These are phyloP conservation scores for Lamproptera curius DNA, from an alignment of 2,888 invertebrate species.

Conservation along the genomic window DNA sequence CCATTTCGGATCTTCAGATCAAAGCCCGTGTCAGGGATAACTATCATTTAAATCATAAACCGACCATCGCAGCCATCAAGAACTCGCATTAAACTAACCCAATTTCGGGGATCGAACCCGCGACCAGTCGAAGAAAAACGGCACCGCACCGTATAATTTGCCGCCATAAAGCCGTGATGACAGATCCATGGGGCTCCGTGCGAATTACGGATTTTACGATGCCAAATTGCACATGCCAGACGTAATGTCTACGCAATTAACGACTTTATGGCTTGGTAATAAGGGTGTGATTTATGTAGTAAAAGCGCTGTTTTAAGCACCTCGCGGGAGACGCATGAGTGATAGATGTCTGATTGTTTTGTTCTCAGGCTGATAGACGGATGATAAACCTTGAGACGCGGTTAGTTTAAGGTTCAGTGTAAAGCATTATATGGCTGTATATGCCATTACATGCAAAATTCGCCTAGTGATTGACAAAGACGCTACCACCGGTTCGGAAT, in stretches of 20 bases:
- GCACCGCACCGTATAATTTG: slow-evolving; percentile 40
- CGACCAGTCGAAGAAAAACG: slow-evolving; percentile 17
- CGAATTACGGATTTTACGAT: slow-evolving; percentile 40
- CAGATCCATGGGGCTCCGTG: slow-evolving; percentile 34
- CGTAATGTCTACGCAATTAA: slow-evolving; percentile 9
- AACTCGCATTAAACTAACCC: slow-evolving; percentile 9
- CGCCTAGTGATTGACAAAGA: no score
- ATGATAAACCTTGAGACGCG: not conserved
- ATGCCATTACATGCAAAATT: no score
- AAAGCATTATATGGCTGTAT: no score
- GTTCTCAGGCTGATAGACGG: slow-evolving; percentile 19
- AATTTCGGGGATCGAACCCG: slow-evolving; percentile 20
- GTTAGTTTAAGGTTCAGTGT: no score
- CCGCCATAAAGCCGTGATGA: slow-evolving; percentile 48
- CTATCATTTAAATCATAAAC: no score
- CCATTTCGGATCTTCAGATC: no score
- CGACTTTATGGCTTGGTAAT: slow-evolving; percentile 36
- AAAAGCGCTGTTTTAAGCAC: slow-evolving; percentile 44
- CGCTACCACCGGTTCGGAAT: no score
- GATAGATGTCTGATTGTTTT: slow-evolving; percentile 30
- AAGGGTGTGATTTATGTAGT: slow-evolving; percentile 47
- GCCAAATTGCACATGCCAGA: slow-evolving; percentile 33
- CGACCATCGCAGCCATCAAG: no score
- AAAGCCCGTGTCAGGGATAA: no score
- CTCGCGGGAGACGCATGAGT: slow-evolving; percentile 29